phyloP scores from a whole-genome alignment of 2,888 invertebrate genomes.

The Heliconius aoede region DNA sequence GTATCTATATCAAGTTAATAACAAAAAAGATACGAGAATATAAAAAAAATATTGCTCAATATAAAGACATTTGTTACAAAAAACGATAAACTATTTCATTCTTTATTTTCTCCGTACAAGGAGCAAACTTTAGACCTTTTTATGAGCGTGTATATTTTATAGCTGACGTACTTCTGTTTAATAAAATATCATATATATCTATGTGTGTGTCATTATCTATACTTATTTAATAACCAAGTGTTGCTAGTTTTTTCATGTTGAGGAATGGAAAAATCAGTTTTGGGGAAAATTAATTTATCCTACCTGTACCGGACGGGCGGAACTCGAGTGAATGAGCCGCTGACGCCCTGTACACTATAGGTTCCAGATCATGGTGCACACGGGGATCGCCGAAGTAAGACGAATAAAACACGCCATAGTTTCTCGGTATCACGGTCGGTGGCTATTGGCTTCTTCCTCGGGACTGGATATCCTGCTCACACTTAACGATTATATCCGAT shows the following conservation, averaged over 20 bases:
- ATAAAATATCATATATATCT: constrained; percentile 11
- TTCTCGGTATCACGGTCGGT: no score
- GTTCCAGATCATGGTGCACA: no score
- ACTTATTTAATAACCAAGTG: not conserved
- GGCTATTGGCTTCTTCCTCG: no score
- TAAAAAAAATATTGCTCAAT: constrained; percentile 11
- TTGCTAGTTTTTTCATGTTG: not conserved
- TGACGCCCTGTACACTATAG: no score
- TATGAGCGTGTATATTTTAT: constrained; percentile 25
- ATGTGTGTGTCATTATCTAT: not conserved
- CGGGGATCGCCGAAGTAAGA: no score
- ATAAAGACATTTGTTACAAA: constrained; percentile 2
- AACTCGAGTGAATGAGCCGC: no score
- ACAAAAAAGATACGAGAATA: not conserved
- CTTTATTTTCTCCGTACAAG: constrained; percentile 4
- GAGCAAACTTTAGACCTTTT: constrained; percentile 10
- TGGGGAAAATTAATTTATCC: no score
- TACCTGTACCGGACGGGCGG: no score
- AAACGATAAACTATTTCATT: constrained; percentile 21
- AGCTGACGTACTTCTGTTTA: constrained; percentile 16
- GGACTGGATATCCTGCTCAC: no score
- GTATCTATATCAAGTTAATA: constrained; percentile 4
- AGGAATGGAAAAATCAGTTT: no score
- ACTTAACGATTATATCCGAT: no score
- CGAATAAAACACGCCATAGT: no score